phyloP scores from a whole-genome alignment of 2,113 vertebrate species.

The Nipponia nippon region DNA sequence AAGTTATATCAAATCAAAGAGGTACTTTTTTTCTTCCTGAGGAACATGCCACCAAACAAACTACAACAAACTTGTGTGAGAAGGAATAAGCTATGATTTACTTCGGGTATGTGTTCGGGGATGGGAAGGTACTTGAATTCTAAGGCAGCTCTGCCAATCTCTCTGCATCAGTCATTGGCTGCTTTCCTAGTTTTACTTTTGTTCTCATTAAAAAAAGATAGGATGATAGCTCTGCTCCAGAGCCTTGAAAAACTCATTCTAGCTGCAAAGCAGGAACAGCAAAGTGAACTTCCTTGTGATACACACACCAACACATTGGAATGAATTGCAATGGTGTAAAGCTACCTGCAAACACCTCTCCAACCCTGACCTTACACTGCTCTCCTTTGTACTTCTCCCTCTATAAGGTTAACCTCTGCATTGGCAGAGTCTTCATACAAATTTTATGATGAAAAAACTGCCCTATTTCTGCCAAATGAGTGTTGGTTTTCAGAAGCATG shows the following conservation, averaged over 20 bases:
- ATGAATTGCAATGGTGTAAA: background rate
- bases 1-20: constrained; percentile 58
- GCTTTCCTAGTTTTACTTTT: background rate
- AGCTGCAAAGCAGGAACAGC: background rate
- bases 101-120: background rate
- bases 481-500: background rate
- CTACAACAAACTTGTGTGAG: background rate
- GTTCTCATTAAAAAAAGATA: background rate
- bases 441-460: background rate
- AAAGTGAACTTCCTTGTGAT: background rate
- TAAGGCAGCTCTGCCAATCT: background rate
- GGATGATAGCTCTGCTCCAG: background rate
- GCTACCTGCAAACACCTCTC: background rate
- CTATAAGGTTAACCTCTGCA: background rate
- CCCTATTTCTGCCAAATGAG: background rate
- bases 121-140: background rate
- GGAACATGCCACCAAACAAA: constrained; percentile 42
- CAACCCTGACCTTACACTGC: background rate
- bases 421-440: background rate
- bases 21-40: constrained; percentile 63
- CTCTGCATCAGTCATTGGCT: background rate
- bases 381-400: background rate
- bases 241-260: background rate
- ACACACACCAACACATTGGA: background rate
- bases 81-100: background rate